Conservation (phyloP, 2,797 vertebrate species). For the Coregonus ussuriensis region DNA sequence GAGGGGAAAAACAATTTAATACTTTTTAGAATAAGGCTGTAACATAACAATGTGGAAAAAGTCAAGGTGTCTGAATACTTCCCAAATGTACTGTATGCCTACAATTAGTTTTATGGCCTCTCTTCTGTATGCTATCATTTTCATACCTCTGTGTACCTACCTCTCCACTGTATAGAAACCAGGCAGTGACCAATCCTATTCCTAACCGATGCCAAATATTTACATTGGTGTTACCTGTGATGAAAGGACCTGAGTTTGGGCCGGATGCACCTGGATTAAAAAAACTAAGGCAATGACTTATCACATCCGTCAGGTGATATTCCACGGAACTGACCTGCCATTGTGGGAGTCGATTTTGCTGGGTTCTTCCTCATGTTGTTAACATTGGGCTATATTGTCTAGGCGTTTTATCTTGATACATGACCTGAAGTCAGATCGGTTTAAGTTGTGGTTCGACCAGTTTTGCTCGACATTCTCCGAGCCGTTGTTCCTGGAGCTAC, state of each 20-base stretch:
- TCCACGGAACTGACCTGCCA: neutral
- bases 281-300: neutral
- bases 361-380: neutral
- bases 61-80: too few species aligned
- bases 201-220: conserved; percentile 71
- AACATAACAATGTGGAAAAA: too few species aligned
- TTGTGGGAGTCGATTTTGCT: neutral
- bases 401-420: neutral
- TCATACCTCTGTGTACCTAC: conserved; percentile 37
- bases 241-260: conserved; percentile 11
- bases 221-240: conserved; percentile 60
- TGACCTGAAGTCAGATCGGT: neutral
- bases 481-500: neutral
- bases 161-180: conserved; percentile 30
- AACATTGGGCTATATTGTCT: neutral
- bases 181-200: conserved; percentile 30
- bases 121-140: conserved; percentile 20
- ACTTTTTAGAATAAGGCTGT: too few species aligned
- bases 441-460: conserved; percentile 20
- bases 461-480: neutral
- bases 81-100: too few species aligned
- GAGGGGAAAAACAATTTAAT: too few species aligned
- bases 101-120: neutral
- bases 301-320: too few species aligned
- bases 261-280: neutral